phyloP scores from a whole-genome alignment of 2,113 vertebrate genomes.

The Hippocampus mohnikei region DNA sequence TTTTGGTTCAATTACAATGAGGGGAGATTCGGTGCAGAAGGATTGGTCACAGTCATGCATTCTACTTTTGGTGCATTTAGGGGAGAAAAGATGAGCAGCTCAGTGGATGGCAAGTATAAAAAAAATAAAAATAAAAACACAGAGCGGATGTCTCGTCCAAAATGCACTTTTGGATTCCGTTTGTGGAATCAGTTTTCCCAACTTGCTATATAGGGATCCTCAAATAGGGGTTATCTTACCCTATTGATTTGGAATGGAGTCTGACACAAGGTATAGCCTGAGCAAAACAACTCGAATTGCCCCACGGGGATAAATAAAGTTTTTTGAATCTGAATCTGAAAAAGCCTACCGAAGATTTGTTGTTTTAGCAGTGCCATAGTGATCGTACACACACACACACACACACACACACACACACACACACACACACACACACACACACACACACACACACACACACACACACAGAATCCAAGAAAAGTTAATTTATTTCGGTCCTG shows the following conservation, averaged over 20 bases:
- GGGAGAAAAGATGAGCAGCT: conserved; percentile 35
- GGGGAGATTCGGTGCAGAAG: conserved; percentile 53
- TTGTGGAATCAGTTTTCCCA: neutral
- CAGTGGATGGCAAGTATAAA: conserved; percentile 12
- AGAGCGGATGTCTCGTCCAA: conserved; percentile 7
- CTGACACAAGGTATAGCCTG: neutral
- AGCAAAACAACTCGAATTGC: no score
- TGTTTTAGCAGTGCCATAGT: neutral
- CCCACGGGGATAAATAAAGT: no score
- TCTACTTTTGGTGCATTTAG: conserved; percentile 54
- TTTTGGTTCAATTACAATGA: conserved; percentile 49
- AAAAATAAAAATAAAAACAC: conserved; percentile 3
- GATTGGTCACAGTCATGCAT: conserved; percentile 64
- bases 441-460: no score
- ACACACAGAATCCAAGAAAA: no score
- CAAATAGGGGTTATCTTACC: neutral
- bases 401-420: no score
- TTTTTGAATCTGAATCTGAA: no score
- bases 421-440: no score
- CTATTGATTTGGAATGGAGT: neutral
- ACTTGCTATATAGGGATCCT: neutral
- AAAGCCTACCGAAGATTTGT: neutral
- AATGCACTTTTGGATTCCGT: neutral
- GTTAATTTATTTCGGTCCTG: no score
- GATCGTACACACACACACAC: no score